These are phyloP conservation scores for Crambe crambe DNA, from an alignment of 37 sponge, comb jelly and placozoan species.

Conservation along the genomic window DNA sequence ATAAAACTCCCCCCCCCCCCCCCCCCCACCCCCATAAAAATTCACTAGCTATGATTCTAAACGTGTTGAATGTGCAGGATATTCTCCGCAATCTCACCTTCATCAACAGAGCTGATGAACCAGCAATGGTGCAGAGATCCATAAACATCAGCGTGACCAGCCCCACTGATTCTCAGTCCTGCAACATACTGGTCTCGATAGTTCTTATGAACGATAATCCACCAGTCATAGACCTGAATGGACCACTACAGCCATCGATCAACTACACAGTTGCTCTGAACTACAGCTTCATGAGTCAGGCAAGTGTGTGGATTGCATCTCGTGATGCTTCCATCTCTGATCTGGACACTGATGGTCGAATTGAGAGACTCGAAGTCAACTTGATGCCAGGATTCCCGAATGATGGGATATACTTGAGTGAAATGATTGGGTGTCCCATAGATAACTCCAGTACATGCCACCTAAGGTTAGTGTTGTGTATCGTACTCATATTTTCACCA, in stretches of 20 bases:
- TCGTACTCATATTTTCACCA: neutral
- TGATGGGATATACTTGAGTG: conserved; percentile 21
- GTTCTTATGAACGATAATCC: conserved; percentile 43
- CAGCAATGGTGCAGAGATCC: neutral
- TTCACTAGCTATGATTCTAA: too few species aligned
- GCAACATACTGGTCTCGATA: conserved; percentile 16
- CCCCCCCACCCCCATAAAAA: too few species aligned
- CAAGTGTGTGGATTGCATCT: conserved; percentile 17
- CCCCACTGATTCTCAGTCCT: neutral
- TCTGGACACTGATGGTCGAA: conserved; percentile 10
- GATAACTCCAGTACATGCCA: neutral
- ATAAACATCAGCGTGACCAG: conserved; percentile 18
- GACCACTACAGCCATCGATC: conserved; percentile 14
- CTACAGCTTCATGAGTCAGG: conserved; percentile 8
- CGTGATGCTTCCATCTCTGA: conserved; percentile 39
- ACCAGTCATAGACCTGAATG: conserved; percentile 52
- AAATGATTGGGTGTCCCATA: neutral
- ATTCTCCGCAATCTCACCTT: conserved; percentile 18
- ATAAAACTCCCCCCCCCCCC: too few species aligned
- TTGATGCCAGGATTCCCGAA: conserved; percentile 7
- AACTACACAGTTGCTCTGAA: conserved; percentile 27
- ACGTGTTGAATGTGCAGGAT: neutral
- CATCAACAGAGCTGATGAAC: conserved; percentile 26
- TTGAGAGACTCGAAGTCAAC: conserved; percentile 10
- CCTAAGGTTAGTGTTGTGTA: conserved; percentile 1